Base-by-base conservation (phyloP, 2,113 vertebrate species). In the Sigmodon hispidus region DNA sequence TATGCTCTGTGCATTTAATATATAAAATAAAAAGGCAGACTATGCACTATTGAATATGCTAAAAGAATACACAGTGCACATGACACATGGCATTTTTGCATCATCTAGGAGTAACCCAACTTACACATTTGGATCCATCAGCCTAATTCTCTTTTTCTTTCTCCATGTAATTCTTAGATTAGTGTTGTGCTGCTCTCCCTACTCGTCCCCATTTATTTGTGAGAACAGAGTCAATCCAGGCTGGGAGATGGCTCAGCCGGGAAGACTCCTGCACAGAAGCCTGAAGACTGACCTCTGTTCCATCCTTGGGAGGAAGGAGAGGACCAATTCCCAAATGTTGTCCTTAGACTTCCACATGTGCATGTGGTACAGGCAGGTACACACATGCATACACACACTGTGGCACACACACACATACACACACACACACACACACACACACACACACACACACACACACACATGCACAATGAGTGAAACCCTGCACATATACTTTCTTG, bases 41-140 rank as follows among this genome's bases (percentile, higher is more conserved):
- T 45, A 2, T n/a, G 15, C 52, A 63, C 36, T 81, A 21, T 43
- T 63, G 48, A 45, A 13, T 12, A 13, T 34, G 10, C 34, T 8
- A 2, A 76, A 17, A 70, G 36, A 40, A 69, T 19, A 29, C 21
- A 29, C 0, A 3, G 29, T 10, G 5, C 50, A 70, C 12, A 10
- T 15, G 5, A 29, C 4, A 12, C 43, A 29, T 29, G 0, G 7
- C 1, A 0, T 57, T 34, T 55, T 55, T 55, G n/a, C 22, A 11
- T 61, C 55, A 75, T n/a, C 73, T 50, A n/a, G 0, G 21, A 80
- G 19, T 1, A 59, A 69, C 24, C 84, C 55, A 24, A 15, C 24
- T 16, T 77, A 24, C 50, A 67, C 67, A 34, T 45, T n/a, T 84
- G 43, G 48, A 75, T 86, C 89, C 72, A 16, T 40, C 7, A 45